Conservation (phyloP, 2,113 vertebrate species). For the Edolisoma coerulescens region DNA sequence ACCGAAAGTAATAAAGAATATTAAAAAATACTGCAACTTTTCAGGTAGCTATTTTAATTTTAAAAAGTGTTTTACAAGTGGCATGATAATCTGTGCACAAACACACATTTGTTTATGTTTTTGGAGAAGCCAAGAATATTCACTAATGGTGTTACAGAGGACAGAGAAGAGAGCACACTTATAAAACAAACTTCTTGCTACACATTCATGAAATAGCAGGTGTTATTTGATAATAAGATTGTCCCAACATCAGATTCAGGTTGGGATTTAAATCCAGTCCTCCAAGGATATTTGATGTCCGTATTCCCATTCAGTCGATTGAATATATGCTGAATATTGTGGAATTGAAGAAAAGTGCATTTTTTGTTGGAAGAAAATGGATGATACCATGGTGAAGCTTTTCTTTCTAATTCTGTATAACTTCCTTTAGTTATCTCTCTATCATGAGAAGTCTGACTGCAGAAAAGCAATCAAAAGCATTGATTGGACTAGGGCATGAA, state of each 20-base stretch:
- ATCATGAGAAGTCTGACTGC: not conserved
- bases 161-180: not conserved
- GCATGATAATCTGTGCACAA: not conserved
- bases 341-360: not conserved
- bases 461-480: not conserved
- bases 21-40: not conserved
- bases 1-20: not conserved
- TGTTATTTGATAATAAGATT: not conserved
- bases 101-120: not conserved
- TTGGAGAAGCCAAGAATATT: not conserved
- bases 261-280: not conserved
- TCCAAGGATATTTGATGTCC: not conserved
- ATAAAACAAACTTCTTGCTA: not conserved
- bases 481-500: not conserved
- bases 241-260: not conserved
- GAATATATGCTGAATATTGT: not conserved
- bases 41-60: not conserved
- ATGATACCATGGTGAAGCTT: not conserved
- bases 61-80: not conserved
- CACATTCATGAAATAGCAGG: not conserved
- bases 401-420: not conserved
- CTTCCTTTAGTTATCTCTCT: not conserved
- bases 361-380: not conserved
- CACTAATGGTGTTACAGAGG: not conserved
- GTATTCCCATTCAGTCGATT: not conserved